phyloP scores from a whole-genome alignment of 2,113 vertebrate genomes.

The Propithecus coquereli region DNA sequence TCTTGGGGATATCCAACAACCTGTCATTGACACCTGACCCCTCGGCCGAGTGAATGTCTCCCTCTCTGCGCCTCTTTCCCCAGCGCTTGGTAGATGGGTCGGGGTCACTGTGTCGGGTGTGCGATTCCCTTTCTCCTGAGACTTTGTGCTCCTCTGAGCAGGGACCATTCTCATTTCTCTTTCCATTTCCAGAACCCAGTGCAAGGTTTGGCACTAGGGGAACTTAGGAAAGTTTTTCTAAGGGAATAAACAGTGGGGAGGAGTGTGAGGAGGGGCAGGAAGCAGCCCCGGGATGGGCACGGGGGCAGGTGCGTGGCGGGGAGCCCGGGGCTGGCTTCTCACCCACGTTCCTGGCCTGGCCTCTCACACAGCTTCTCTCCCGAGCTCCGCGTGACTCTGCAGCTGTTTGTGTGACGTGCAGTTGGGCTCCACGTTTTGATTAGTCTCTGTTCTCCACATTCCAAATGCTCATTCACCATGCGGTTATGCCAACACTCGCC shows the following conservation, averaged over 20 bases:
- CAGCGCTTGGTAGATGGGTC: background rate
- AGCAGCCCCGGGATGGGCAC: no score
- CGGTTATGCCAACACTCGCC: background rate
- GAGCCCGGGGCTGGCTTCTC: background rate
- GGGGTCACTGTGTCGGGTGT: rapidly evolving
- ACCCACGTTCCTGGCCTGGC: background rate
- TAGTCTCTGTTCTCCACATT: background rate
- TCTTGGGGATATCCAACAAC: background rate
- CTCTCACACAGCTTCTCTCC: rapidly evolving
- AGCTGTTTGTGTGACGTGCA: background rate
- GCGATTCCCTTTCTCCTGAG: background rate
- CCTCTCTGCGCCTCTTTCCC: no score
- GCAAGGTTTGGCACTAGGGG: no score
- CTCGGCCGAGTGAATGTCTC: background rate
- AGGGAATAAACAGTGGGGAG: rapidly evolving
- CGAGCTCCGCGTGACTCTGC: background rate
- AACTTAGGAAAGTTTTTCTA: background rate
- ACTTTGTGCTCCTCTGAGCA: rapidly evolving
- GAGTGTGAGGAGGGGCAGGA: background rate
- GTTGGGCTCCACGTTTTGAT: background rate
- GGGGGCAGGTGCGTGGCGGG: rapidly evolving
- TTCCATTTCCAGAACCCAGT: background rate
- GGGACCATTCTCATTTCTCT: background rate
- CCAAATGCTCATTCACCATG: background rate
- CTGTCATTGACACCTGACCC: background rate